phyloP scores from a whole-genome alignment of 2,113 vertebrate genomes.

The Aspiorhynchus laticeps region DNA sequence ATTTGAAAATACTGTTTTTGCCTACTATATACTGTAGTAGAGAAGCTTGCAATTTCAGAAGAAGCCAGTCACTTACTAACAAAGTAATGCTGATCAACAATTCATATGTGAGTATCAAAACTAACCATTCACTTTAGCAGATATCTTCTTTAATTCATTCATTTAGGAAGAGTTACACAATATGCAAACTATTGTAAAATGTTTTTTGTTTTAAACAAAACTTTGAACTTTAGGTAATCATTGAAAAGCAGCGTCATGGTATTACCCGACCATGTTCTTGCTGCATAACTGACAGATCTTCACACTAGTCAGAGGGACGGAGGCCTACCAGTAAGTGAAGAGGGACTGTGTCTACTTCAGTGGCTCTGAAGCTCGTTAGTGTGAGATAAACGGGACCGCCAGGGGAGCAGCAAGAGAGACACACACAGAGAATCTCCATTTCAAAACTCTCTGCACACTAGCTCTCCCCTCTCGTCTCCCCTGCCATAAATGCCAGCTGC shows the following conservation, averaged over 20 bases:
- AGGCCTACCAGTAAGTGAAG: conserved; percentile 6
- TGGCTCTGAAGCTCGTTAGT: conserved; percentile 47
- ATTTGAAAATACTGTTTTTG: background rate
- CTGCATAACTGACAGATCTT: background rate
- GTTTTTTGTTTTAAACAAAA: no score
- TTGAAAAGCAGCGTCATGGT: background rate
- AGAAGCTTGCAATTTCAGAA: background rate
- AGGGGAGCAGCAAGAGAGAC: conserved; percentile 7
- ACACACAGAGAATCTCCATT: conserved; percentile 38
- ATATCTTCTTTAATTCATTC: background rate
- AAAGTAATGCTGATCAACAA: no score
- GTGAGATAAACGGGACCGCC: conserved; percentile 44
- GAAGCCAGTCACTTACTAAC: no score
- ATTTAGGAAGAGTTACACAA: background rate
- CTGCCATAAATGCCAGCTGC: conserved; percentile 46
- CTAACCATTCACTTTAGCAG: background rate
- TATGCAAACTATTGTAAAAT: background rate
- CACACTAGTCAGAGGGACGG: background rate
- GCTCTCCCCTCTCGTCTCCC: conserved; percentile 24
- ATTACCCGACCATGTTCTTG: background rate
- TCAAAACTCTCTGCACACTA: conserved; percentile 34
- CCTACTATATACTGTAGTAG: background rate
- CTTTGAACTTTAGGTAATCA: background rate
- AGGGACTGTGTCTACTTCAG: conserved; percentile 11
- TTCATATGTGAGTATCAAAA: no score